Evolutionary conservation across 2,888 invertebrate species (phyloP).

Genomic region (Ennomos erosarius): DNA sequence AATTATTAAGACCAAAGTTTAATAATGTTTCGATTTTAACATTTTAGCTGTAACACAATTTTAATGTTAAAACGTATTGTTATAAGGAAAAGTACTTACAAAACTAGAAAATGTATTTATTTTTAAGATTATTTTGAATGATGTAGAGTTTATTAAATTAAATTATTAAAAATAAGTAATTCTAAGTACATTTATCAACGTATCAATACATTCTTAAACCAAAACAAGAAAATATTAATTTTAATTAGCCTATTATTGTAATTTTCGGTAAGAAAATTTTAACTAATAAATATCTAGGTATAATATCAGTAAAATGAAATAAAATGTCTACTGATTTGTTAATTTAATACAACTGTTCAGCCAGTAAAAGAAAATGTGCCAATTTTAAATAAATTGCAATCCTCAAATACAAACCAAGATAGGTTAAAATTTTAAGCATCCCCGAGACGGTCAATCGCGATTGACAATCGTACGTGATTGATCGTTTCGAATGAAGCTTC

Average conservation of each 20-base stretch:
- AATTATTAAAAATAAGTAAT: background rate
- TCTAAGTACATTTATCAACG: too few relatives aligned
- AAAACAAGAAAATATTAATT: too few relatives aligned
- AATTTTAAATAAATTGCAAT: background rate
- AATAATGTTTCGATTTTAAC: background rate
- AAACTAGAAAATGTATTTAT: conserved; percentile 4
- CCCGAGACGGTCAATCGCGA: too few relatives aligned
- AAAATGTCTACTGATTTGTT: background rate
- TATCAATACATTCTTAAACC: too few relatives aligned
- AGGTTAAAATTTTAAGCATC: too few relatives aligned
- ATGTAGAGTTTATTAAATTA: conserved; percentile 1
- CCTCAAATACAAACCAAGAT: too few relatives aligned
- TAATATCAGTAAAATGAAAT: too few relatives aligned
- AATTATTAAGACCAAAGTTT: background rate
- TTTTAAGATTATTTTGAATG: conserved; percentile 8
- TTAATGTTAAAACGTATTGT: background rate
- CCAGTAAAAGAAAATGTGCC: background rate
- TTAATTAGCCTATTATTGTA: too few relatives aligned
- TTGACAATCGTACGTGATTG: too few relatives aligned
- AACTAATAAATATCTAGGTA: too few relatives aligned
- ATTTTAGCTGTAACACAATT: conserved; percentile 2
- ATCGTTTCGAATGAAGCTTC: too few relatives aligned
- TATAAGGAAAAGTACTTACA: conserved; percentile 21
- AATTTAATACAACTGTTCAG: background rate
- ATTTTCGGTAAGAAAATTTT: too few relatives aligned